A percentile compares a stretch with the other conserved stretches of the same genome.
phyloP scores from a whole-genome alignment of 2,113 vertebrate species.

The Poeciliopsis occidentalis region DNA sequence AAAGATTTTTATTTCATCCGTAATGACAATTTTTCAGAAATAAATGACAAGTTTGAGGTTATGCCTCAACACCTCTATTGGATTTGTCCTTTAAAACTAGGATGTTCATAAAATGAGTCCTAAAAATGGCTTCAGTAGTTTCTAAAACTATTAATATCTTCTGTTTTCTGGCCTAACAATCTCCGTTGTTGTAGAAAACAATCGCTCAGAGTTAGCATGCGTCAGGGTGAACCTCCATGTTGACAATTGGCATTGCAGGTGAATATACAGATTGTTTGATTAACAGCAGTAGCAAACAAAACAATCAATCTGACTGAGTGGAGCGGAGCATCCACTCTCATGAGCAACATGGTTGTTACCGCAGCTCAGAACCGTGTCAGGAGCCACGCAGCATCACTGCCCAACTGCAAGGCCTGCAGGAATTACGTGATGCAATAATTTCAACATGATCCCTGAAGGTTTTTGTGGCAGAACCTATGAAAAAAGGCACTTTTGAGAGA shows the following conservation, averaged over 20 bases:
- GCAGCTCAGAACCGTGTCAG: not conserved
- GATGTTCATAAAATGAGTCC: no score
- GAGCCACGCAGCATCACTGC: not conserved
- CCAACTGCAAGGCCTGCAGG: not conserved
- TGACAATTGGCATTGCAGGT: not conserved
- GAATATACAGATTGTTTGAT: not conserved
- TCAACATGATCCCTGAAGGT: not conserved
- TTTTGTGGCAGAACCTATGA: not conserved
- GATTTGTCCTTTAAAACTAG: no score
- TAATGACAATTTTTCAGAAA: no score
- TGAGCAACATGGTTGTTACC: not conserved
- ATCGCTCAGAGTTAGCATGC: not conserved
- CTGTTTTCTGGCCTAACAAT: no score
- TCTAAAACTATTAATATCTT: no score
- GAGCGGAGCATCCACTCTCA: not conserved
- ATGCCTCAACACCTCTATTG: no score
- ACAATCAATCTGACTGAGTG: not conserved
- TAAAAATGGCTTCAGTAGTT: no score
- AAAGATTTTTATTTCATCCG: no score
- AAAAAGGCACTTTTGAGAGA: not conserved
- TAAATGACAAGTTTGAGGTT: no score
- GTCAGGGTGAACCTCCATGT: not conserved
- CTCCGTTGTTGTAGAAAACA: not conserved
- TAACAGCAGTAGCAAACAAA: not conserved
- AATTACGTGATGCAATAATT: conserved; percentile 1